phyloP scores from a whole-genome alignment of 2,113 vertebrate species.

The Crotalus viridis region DNA sequence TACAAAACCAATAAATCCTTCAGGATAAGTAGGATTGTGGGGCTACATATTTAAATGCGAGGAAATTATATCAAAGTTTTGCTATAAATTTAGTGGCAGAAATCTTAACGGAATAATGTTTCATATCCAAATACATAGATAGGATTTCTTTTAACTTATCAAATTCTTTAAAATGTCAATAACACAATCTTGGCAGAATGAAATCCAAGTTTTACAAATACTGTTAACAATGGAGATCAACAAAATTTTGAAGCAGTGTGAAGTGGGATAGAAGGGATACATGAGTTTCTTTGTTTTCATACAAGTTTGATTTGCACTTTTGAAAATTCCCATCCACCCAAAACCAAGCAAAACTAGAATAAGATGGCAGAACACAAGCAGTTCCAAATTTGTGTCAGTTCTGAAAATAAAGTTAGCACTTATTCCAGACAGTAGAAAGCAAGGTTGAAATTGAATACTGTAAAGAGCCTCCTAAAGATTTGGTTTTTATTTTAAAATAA shows the following conservation, averaged over 20 bases:
- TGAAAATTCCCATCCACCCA: neutral
- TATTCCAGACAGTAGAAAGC: neutral
- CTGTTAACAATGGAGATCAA: neutral
- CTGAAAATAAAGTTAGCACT: neutral
- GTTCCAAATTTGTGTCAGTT: neutral
- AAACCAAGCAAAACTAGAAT: neutral
- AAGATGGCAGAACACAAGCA: neutral
- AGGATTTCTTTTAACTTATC: neutral
- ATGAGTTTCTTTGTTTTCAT: neutral
- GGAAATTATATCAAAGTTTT: neutral
- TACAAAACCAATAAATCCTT: neutral
- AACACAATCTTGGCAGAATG: neutral
- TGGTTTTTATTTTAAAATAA: neutral
- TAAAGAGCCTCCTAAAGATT: neutral
- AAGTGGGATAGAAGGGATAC: neutral
- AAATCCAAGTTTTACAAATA: constrained; percentile 16
- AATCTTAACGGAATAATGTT: neutral
- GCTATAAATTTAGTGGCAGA: neutral
- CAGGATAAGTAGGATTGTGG: neutral
- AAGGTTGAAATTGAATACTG: neutral
- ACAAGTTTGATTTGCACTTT: neutral
- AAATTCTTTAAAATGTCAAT: fast-evolving
- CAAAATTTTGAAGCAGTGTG: neutral
- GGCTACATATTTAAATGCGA: neutral
- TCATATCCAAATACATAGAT: constrained; percentile 5